These are phyloP conservation scores for Dallia pectoralis DNA, from an alignment of 2,797 vertebrate species.

Conservation along the genomic window DNA sequence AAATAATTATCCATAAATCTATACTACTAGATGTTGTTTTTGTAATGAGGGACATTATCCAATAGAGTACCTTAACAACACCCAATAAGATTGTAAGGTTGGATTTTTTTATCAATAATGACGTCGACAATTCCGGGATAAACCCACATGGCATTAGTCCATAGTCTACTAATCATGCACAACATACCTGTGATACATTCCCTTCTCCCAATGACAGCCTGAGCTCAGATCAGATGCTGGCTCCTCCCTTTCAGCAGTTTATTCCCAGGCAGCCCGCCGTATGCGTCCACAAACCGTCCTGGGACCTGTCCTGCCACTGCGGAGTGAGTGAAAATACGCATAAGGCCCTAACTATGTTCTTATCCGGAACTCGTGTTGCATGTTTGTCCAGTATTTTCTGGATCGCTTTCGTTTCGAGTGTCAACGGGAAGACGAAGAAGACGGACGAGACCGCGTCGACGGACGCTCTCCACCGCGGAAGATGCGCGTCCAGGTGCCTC, in stretches of 20 bases:
- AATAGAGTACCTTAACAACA: neutral
- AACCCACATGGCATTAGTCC: neutral
- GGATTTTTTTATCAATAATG: neutral
- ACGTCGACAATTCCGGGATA: neutral
- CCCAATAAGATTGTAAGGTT: neutral
- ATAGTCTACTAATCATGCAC: neutral
- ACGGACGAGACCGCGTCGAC: slow-evolving; percentile 71
- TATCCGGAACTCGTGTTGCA: slow-evolving; percentile 47
- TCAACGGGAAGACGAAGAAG: slow-evolving; percentile 57
- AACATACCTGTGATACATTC: slow-evolving; percentile 4
- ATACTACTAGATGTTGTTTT: neutral
- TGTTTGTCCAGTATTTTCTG: slow-evolving; percentile 78
- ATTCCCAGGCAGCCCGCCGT: slow-evolving; percentile 26
- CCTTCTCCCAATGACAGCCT: slow-evolving; percentile 64
- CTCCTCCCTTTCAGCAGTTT: slow-evolving; percentile 61
- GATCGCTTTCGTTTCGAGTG: slow-evolving; percentile 66
- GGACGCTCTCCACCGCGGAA: slow-evolving; percentile 72
- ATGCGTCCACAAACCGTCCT: slow-evolving; percentile 34
- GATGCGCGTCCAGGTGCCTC: slow-evolving; percentile 87
- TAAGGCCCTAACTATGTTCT: slow-evolving; percentile 61
- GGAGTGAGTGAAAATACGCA: slow-evolving; percentile 14
- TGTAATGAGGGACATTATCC: neutral
- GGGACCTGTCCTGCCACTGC: slow-evolving; percentile 9
- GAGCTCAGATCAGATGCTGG: slow-evolving; percentile 33
- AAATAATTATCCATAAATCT: neutral